A percentile compares a stretch with the other conserved stretches of the same genome.
These are phyloP conservation scores for Lycocorax pyrrhopterus DNA, from an alignment of 2,113 vertebrate genomes.

Conservation along the genomic window DNA sequence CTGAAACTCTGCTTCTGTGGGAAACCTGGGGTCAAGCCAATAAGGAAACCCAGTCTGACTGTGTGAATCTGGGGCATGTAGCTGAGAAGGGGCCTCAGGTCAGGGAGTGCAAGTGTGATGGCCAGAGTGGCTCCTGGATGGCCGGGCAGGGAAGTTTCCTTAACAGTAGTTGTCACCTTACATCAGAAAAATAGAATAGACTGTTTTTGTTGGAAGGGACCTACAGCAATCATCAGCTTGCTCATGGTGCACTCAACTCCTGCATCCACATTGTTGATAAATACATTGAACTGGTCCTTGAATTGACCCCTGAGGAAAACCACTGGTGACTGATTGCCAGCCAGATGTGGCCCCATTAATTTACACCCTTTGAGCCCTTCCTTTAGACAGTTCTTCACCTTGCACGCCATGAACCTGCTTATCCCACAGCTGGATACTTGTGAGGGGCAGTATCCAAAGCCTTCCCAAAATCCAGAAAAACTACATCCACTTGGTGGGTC, in stretches of 20 bases:
- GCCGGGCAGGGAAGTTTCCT: background rate
- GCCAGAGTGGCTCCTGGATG: background rate
- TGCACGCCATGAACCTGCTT: background rate
- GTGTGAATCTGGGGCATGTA: background rate
- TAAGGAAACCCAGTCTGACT: background rate
- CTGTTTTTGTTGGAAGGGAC: background rate
- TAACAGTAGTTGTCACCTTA: background rate
- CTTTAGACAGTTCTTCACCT: background rate
- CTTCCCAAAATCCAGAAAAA: background rate
- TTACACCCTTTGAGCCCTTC: background rate
- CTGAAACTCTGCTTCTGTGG: background rate
- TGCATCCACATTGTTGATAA: background rate
- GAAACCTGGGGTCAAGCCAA: background rate
- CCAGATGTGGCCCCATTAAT: background rate
- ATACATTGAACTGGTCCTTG: background rate
- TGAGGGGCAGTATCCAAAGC: background rate
- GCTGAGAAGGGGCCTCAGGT: background rate
- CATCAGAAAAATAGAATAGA: background rate
- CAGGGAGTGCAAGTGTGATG: rapidly evolving
- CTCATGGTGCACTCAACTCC: background rate
- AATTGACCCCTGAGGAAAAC: background rate
- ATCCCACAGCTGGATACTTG: background rate
- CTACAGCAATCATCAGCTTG: background rate
- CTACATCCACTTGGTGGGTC: background rate
- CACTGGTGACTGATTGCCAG: background rate